Conservation (phyloP, 2,113 vertebrate species). For the Felis catus region F.catus_Fca126_mat1.0 CM031426.1:27690001-27690500, state of each 20-base stretch:
- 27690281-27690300: background rate
- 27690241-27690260: background rate
- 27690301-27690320: background rate
- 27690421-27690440: background rate
- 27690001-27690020: rapidly evolving
- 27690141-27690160: background rate
- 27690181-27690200: rapidly evolving
- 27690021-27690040: background rate
- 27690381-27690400: rapidly evolving
- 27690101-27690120: background rate
- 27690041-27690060: background rate
- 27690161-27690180: no score
- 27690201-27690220: rapidly evolving
- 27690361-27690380: rapidly evolving
- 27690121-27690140: rapidly evolving
- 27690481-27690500: background rate
- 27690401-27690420: rapidly evolving
- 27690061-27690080: background rate
- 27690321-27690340: background rate
- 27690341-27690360: background rate
- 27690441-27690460: background rate
- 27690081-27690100: background rate
- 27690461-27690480: background rate
- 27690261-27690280: background rate
- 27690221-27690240: no score